A percentile compares a stretch with the other conserved stretches of the same genome.
Conservation (phyloP, 2,113 vertebrate species). For the Neotoma lepida region DNA sequence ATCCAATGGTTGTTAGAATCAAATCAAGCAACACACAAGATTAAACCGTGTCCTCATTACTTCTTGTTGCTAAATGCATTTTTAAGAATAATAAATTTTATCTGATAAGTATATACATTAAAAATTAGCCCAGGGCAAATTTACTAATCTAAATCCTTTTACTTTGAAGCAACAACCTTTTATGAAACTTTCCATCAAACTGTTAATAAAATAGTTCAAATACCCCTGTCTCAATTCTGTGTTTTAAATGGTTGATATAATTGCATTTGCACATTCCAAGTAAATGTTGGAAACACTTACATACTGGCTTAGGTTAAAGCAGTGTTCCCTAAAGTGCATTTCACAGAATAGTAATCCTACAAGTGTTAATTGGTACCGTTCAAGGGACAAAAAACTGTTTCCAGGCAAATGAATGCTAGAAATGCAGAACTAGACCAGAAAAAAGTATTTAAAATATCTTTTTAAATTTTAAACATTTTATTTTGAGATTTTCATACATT, state of each 20-base stretch:
- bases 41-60: conserved; percentile 47
- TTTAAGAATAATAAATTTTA: conserved; percentile 61
- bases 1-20: neutral
- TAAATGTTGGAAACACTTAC: conserved; percentile 67
- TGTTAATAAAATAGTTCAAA: conserved; percentile 71
- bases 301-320: conserved; percentile 65
- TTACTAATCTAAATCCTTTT: conserved; percentile 65
- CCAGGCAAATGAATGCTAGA: conserved; percentile 59
- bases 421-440: conserved; percentile 54
- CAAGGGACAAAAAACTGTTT: conserved; percentile 35
- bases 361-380: conserved; percentile 66
- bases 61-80: conserved; percentile 46
- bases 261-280: conserved; percentile 67
- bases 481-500: neutral
- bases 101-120: conserved; percentile 70
- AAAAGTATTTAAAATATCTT: neutral
- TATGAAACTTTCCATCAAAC: conserved; percentile 62
- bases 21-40: conserved; percentile 33
- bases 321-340: conserved; percentile 58
- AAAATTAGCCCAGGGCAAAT: conserved; percentile 68
- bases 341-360: conserved; percentile 68
- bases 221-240: conserved; percentile 31
- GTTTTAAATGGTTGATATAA: conserved; percentile 62
- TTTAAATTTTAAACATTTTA: neutral
- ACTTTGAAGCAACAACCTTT: conserved; percentile 67